Evolutionary conservation across 2,113 vertebrate genomes (phyloP).

Genomic region (Proterorhinus semilunaris): DNA sequence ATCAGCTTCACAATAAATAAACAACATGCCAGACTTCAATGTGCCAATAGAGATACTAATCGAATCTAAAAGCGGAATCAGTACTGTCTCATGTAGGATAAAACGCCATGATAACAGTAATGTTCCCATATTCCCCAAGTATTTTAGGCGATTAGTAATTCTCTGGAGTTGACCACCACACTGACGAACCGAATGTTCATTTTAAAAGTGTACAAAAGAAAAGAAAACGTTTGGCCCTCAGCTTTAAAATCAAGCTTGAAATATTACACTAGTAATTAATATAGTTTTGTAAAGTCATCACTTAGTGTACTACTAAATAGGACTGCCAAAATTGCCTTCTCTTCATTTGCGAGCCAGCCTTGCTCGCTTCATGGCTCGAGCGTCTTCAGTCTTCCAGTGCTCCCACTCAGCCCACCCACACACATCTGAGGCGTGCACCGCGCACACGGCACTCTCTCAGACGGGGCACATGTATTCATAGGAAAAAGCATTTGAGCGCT

Average conservation of each 20-base stretch:
- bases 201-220: too few species aligned
- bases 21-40: background rate
- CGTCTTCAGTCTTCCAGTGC: slow-evolving; percentile 66
- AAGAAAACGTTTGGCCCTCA: too few species aligned
- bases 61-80: too few species aligned
- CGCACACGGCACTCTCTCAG: slow-evolving; percentile 53
- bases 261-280: background rate
- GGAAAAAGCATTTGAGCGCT: too few species aligned
- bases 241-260: too few species aligned
- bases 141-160: too few species aligned
- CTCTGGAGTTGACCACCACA: too few species aligned
- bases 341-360: slow-evolving; percentile 50
- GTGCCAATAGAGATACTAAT: background rate
- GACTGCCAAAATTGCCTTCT: slow-evolving; percentile 18
- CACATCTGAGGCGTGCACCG: slow-evolving; percentile 64
- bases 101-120: too few species aligned
- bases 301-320: slow-evolving; percentile 25
- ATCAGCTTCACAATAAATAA: background rate
- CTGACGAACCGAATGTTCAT: too few species aligned
- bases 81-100: too few species aligned
- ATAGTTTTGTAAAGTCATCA: slow-evolving; percentile 2
- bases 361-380: slow-evolving; percentile 56
- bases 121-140: too few species aligned
- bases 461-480: slow-evolving; percentile 42
- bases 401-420: slow-evolving; percentile 72